Evolutionary conservation across 1,140 invertebrate species (phyloP).

Genomic region (Lasaia peninsularis): DNA sequence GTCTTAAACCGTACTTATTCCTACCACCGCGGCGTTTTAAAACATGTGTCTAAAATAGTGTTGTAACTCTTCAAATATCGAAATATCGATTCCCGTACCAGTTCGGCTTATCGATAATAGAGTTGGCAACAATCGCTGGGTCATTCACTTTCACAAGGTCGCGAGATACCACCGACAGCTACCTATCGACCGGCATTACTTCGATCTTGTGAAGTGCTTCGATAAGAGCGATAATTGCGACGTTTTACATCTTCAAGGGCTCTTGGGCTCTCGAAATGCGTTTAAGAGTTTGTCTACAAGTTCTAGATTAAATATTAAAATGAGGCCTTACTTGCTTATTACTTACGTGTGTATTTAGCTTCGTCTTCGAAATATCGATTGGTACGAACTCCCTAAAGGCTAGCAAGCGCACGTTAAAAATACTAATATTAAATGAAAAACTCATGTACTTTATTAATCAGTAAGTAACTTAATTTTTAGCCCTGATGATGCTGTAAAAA

Average conservation of each 20-base stretch:
- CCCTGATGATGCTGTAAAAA: too few species aligned
- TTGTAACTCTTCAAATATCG: neutral
- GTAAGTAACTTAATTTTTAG: too few species aligned
- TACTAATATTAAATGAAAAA: too few species aligned
- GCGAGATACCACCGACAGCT: neutral
- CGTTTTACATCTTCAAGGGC: neutral
- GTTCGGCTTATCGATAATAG: neutral
- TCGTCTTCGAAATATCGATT: too few species aligned
- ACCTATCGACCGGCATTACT: neutral
- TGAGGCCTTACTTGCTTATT: too few species aligned
- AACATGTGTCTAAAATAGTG: neutral
- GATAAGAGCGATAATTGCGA: neutral
- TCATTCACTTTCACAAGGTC: constrained; percentile 3
- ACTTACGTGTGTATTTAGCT: too few species aligned
- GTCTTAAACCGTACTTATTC: too few species aligned
- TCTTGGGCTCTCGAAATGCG: neutral
- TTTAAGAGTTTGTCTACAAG: neutral
- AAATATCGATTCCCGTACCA: neutral
- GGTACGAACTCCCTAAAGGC: too few species aligned
- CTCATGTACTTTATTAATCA: too few species aligned
- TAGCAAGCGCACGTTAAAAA: too few species aligned
- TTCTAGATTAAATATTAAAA: neutral
- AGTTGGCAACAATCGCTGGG: neutral
- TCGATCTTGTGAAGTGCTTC: neutral
- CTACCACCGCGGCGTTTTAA: too few species aligned